Evolutionary conservation across 2,888 invertebrate species (phyloP).

Genomic region (Melanophora roralis): DNA sequence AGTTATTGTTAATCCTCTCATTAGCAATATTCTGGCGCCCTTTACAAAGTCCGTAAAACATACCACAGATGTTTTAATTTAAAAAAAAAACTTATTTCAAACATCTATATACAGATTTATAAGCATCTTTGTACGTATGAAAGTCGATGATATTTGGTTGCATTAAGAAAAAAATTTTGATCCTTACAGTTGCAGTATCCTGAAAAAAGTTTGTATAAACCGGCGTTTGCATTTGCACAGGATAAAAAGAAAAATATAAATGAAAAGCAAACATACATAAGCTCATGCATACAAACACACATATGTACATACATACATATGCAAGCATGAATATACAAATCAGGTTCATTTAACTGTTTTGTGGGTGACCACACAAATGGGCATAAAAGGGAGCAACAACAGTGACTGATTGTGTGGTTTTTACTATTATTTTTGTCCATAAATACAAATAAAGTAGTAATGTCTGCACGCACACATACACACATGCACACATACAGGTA

Average conservation of each 20-base stretch:
- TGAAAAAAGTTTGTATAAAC: neutral
- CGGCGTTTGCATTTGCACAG: neutral
- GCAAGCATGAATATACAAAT: conserved; percentile 12
- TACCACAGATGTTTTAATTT: too few species aligned
- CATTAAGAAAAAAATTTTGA: neutral
- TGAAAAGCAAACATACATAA: too few species aligned
- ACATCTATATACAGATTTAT: too few species aligned
- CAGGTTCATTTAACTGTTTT: conserved; percentile 49
- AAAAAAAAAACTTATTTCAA: too few species aligned
- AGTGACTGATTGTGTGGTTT: conserved; percentile 39
- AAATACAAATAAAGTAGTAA: neutral
- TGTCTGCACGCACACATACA: too few species aligned
- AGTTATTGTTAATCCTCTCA: too few species aligned
- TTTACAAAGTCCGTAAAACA: too few species aligned
- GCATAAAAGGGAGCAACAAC: conserved; percentile 12
- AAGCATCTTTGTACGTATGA: too few species aligned
- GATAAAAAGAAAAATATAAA: conserved; percentile 21
- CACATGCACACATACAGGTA: neutral
- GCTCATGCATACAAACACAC: neutral
- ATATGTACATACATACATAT: neutral
- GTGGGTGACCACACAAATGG: conserved; percentile 31
- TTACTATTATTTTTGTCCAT: conserved; percentile 25
- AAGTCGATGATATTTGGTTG: too few species aligned
- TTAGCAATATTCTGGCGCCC: too few species aligned
- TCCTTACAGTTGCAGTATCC: neutral